Evolutionary conservation across 2,888 invertebrate genomes (phyloP).

Genomic region (Tillus elongatus): DNA sequence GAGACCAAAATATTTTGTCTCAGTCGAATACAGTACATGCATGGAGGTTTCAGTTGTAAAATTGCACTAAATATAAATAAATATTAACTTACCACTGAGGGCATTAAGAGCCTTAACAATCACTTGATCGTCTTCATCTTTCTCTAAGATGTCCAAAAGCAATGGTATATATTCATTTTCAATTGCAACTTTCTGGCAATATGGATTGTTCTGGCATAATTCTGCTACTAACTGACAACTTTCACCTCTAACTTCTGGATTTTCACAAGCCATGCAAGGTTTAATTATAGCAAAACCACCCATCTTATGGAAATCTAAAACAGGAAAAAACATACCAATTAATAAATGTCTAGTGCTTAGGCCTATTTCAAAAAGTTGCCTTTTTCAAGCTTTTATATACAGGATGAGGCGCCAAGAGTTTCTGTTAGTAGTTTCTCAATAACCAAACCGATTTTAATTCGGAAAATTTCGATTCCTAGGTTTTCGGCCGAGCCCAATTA

Average conservation of each 20-base stretch:
- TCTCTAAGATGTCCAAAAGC: constrained; percentile 51
- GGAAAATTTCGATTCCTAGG: too few relatives aligned
- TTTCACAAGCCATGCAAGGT: constrained; percentile 54
- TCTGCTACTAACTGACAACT: constrained; percentile 66
- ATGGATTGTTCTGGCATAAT: constrained; percentile 77
- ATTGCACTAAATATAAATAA: background rate
- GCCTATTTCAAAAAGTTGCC: too few relatives aligned
- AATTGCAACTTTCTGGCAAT: constrained; percentile 64
- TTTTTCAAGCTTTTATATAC: too few relatives aligned
- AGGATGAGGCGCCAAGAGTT: too few relatives aligned
- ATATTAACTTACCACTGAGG: constrained; percentile 58
- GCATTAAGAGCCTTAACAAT: constrained; percentile 67
- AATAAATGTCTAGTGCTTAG: too few relatives aligned
- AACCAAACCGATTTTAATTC: too few relatives aligned
- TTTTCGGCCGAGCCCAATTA: too few relatives aligned
- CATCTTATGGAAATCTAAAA: constrained; percentile 71
- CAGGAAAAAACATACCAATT: too few relatives aligned
- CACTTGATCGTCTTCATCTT: constrained; percentile 49
- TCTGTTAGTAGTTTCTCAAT: too few relatives aligned
- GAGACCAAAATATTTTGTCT: background rate
- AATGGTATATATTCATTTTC: constrained; percentile 56
- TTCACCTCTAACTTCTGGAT: constrained; percentile 52
- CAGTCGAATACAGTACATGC: background rate
- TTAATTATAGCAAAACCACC: constrained; percentile 70
- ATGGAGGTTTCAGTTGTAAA: too few relatives aligned